A percentile compares a stretch with the other conserved stretches of the same genome.
Conservation (phyloP, 2,888 invertebrate genomes). For the Metacarcinus magister region DNA sequence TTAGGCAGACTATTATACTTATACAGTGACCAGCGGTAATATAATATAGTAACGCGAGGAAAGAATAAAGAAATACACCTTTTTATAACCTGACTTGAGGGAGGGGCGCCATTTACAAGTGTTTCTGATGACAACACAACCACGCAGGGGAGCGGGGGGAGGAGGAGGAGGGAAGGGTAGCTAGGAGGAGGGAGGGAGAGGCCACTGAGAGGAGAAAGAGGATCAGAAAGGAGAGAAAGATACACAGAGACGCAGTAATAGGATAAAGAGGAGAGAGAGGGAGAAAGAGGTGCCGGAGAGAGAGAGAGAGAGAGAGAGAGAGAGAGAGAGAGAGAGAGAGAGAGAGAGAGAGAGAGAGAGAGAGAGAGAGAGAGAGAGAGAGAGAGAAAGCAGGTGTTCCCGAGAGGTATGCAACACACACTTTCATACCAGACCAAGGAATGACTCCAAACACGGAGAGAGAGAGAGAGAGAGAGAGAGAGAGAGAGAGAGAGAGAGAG, state of each 20-base stretch:
- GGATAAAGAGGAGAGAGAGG: not conserved
- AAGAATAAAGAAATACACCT: not conserved
- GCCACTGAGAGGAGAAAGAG: not conserved
- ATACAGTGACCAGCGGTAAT: not conserved
- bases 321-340: not conserved
- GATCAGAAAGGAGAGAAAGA: not conserved
- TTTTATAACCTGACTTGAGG: not conserved
- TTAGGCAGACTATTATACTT: not conserved
- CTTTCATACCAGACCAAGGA: not conserved
- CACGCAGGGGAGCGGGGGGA: not conserved
- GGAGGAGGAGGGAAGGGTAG: not conserved
- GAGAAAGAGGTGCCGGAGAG: not conserved
- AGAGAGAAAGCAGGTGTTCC: conserved; percentile 17
- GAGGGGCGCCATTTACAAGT: not conserved
- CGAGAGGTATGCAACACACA: not conserved
- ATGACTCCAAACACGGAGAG: not conserved
- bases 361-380: conserved; percentile 43
- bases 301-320: conserved; percentile 29
- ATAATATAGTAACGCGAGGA: not conserved
- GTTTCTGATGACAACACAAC: not conserved
- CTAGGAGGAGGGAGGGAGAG: not conserved
- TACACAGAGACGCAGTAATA: not conserved
- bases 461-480: not conserved
- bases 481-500: conserved; percentile 53
- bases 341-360: conserved; percentile 43